Percentiles rank a stretch among this genome's conserved stretches.
Evolutionary conservation across 2,797 vertebrate species (phyloP).

Genomic region (Dromococcyx pavoninus): DNA sequence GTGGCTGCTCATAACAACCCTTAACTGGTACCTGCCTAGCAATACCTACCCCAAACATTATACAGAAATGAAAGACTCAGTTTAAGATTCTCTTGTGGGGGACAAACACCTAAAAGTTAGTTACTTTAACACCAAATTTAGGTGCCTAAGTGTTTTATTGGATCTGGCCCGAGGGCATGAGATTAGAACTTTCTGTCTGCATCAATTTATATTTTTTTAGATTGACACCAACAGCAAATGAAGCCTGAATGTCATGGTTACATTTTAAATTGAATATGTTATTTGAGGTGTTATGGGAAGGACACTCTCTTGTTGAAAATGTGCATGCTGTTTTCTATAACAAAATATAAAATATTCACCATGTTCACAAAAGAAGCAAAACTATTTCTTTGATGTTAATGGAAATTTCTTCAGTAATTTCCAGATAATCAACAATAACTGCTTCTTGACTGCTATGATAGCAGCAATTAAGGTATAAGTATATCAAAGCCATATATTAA

Average conservation of each 20-base stretch:
- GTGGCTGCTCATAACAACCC: fast-evolving
- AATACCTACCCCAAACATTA: not conserved
- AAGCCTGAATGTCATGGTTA: conserved; percentile 66
- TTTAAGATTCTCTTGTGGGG: not conserved
- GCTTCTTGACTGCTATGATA: not conserved
- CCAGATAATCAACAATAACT: conserved; percentile 29
- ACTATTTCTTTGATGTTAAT: not conserved
- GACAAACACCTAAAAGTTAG: not conserved
- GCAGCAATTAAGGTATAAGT: not conserved
- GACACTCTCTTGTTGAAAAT: conserved; percentile 17
- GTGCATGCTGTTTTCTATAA: not conserved
- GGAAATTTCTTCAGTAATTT: not conserved
- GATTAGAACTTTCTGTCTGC: conserved; percentile 51
- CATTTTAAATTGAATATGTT: conserved; percentile 49
- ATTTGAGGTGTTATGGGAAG: conserved; percentile 46
- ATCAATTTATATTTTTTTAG: conserved; percentile 55
- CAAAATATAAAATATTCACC: conserved; percentile 37
- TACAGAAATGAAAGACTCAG: not conserved
- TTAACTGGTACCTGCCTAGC: not conserved
- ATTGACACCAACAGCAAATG: conserved; percentile 45
- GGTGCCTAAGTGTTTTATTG: conserved; percentile 23
- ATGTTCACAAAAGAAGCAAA: not conserved
- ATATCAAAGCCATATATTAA: not conserved
- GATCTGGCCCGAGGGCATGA: conserved; percentile 33
- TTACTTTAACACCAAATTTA: conserved; percentile 24